phyloP scores from a whole-genome alignment of 1,140 invertebrate species.

The Zeugodacus cucurbitae region DNA sequence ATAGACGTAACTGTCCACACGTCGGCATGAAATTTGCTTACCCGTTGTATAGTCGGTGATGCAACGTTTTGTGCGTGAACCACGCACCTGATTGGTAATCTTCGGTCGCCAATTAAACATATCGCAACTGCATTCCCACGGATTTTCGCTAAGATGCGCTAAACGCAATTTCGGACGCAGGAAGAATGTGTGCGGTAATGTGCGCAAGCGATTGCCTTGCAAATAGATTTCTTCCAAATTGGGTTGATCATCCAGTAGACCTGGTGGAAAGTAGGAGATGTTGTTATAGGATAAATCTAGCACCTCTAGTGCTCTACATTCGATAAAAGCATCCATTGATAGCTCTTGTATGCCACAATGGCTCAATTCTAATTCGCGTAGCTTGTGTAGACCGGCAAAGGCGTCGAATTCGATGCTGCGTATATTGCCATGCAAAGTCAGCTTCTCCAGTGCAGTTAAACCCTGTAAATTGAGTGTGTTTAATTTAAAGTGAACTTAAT shows the following conservation, averaged over 20 bases:
- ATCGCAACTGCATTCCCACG: conserved; percentile 76
- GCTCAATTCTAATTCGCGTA: conserved; percentile 72
- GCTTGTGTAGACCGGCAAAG: conserved; percentile 71
- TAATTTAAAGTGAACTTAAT: neutral
- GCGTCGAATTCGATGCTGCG: conserved; percentile 74
- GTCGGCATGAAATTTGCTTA: conserved; percentile 56
- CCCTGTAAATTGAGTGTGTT: conserved; percentile 54
- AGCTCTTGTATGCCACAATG: conserved; percentile 73
- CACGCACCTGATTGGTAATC: conserved; percentile 66
- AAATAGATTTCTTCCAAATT: conserved; percentile 73
- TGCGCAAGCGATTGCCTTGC: conserved; percentile 71
- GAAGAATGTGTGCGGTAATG: conserved; percentile 72
- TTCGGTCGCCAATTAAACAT: conserved; percentile 74
- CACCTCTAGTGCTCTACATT: conserved; percentile 69
- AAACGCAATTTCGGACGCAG: conserved; percentile 68
- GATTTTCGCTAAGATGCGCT: conserved; percentile 70
- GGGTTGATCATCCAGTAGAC: conserved; percentile 72
- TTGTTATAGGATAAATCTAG: conserved; percentile 76
- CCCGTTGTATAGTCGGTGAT: conserved; percentile 59
- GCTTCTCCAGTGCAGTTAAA: conserved; percentile 51
- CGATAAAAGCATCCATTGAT: conserved; percentile 77
- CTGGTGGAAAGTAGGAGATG: conserved; percentile 71
- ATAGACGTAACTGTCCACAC: conserved; percentile 64
- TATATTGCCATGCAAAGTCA: conserved; percentile 68
- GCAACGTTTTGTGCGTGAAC: conserved; percentile 59